A percentile compares a stretch with the other conserved stretches of the same genome.
These are phyloP conservation scores for Notothenia rossii DNA, from an alignment of 2,113 vertebrate genomes.

Conservation along the genomic window DNA sequence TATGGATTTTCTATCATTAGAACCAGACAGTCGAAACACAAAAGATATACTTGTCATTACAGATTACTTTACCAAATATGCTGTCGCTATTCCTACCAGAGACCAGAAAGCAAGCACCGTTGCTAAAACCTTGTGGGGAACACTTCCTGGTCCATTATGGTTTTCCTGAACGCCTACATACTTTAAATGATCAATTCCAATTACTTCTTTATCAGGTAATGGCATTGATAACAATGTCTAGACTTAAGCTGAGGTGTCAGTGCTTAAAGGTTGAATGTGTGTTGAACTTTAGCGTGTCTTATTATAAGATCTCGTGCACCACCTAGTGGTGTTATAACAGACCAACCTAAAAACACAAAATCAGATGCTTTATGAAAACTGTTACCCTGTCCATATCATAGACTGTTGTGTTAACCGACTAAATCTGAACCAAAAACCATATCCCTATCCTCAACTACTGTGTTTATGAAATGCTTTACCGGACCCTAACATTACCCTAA, in stretches of 20 bases:
- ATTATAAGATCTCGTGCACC: constrained; percentile 35
- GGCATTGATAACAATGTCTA: not conserved
- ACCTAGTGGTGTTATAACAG: constrained; percentile 51
- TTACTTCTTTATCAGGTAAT: constrained; percentile 9
- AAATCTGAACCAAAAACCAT: not conserved
- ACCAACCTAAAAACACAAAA: not conserved
- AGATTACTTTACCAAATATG: too few relatives aligned
- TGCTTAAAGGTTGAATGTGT: not conserved
- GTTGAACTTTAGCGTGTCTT: not conserved
- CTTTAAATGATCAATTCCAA: constrained; percentile 10
- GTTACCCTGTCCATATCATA: not conserved
- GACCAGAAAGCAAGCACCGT: too few relatives aligned
- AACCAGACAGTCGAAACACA: too few relatives aligned
- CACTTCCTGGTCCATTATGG: too few relatives aligned
- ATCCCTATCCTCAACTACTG: not conserved
- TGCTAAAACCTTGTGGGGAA: too few relatives aligned
- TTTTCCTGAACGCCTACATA: too few relatives aligned
- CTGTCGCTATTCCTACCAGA: too few relatives aligned
- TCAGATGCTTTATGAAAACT: not conserved
- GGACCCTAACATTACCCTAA: not conserved
- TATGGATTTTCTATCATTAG: too few relatives aligned
- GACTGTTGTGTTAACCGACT: too few relatives aligned
- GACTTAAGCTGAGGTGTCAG: not conserved
- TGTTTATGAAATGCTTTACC: not conserved
- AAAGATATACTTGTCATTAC: too few relatives aligned